phyloP scores from a whole-genome alignment of 2,888 invertebrate genomes.

The Cosmia trapezina region DNA sequence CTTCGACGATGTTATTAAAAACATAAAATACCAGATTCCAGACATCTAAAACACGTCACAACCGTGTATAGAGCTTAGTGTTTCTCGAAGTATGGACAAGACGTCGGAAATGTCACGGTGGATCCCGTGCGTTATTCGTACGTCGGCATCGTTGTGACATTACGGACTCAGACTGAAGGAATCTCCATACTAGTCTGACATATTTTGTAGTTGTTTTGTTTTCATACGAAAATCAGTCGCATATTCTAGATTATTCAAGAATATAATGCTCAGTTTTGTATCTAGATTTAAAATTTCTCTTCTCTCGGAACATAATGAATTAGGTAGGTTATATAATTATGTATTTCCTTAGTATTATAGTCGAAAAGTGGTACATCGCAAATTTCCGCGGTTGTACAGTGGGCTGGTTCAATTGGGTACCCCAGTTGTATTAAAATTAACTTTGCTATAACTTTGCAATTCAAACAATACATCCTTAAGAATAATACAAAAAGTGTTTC shows the following conservation, averaged over 20 bases:
- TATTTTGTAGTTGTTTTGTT: constrained; percentile 30
- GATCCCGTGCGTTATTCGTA: constrained; percentile 20
- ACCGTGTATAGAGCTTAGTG: constrained; percentile 4
- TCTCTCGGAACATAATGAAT: not conserved
- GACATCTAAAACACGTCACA: constrained; percentile 1
- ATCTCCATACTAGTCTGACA: constrained; percentile 24
- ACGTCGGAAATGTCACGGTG: constrained; percentile 55
- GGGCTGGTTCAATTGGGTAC: too few relatives aligned
- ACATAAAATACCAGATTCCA: not conserved
- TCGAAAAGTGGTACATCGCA: too few relatives aligned
- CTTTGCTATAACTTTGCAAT: too few relatives aligned
- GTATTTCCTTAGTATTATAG: too few relatives aligned
- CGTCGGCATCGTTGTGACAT: constrained; percentile 19
- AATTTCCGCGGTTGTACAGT: too few relatives aligned
- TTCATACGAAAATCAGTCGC: not conserved
- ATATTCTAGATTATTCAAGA: constrained; percentile 12
- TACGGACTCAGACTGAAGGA: constrained; percentile 33
- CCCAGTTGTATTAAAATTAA: too few relatives aligned
- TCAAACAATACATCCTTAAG: too few relatives aligned
- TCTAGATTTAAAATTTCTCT: not conserved
- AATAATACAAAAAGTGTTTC: too few relatives aligned
- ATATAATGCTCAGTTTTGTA: not conserved
- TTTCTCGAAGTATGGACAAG: constrained; percentile 47
- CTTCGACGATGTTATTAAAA: not conserved
- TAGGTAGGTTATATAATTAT: too few relatives aligned